Evolutionary conservation across 2,888 invertebrate genomes (phyloP), one percentile per base, ranked within the genome.

Genomic region (Morinoia aosen): DNA sequence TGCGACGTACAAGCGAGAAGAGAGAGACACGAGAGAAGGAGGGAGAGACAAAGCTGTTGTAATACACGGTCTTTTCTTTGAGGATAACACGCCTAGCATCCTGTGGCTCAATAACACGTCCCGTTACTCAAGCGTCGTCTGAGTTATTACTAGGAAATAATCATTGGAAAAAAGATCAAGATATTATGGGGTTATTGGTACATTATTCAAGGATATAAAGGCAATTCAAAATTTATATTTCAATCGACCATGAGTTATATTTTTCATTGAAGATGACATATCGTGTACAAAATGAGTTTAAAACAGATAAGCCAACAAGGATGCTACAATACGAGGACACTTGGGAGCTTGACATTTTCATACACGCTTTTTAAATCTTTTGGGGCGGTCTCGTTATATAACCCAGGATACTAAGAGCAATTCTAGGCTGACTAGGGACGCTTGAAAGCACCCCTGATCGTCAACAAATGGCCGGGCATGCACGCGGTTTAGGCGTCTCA

Each of bases 31-130:
- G 57, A 57, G 57, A 93, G 57, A 57, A 57, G 76, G 93, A 57
- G 93, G 93, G 93, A 93, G 93, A 93, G 93, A 93, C 58, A 93
- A 93, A 93, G 57, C 93, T 57, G 57, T 57, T 93, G 93, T 93
- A 93, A 57, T 93, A 93, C 40, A 90, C 14, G 90, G n/a, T 12
- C 25, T 76, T 76, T 76, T 76, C 8, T 76, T 33, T 76, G 76
- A 76, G 33, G 8, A 76, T 76, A 16, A 19, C 61, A 76, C 76
- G 25, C 76, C 76, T 76, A 76, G 76, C 33, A 76, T 76, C 76
- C 76, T 76, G 76, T 76, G 76, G 25, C 76, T 33, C 76, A 76
- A 76, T 33, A 76, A 76, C 25, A 76, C 76, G 76, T 76, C 76
- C 33, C 76, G 8, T 76, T 14, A 19, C 76, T 76, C 33, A 33